A percentile compares a stretch with the other conserved stretches of the same genome.
phyloP scores from a whole-genome alignment of 2,797 vertebrate genomes.

The Amphiprion clarkii region DNA sequence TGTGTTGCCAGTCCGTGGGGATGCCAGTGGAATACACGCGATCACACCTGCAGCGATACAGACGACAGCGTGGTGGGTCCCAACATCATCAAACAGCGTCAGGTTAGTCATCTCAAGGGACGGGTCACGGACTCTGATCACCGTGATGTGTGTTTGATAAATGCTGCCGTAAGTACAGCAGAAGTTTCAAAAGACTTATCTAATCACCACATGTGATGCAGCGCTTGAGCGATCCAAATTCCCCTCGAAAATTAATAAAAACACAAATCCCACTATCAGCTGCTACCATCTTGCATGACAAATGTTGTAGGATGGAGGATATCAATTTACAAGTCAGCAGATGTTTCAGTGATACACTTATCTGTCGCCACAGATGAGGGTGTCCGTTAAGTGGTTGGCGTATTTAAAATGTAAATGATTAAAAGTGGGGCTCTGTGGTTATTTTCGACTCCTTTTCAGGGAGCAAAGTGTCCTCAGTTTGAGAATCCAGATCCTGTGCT shows the following conservation, averaged over 20 bases:
- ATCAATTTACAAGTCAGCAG: slow-evolving; percentile 77
- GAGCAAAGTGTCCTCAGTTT: slow-evolving; percentile 83
- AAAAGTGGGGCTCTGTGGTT: slow-evolving; percentile 42
- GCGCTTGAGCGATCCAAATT: slow-evolving; percentile 30
- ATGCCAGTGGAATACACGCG: slow-evolving; percentile 92
- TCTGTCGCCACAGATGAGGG: slow-evolving; percentile 63
- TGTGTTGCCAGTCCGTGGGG: slow-evolving; percentile 94
- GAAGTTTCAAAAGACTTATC: slow-evolving; percentile 37
- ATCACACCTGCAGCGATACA: slow-evolving; percentile 85
- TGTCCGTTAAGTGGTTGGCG: slow-evolving; percentile 63
- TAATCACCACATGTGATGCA: slow-evolving; percentile 30
- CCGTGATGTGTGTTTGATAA: background rate
- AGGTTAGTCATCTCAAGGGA: slow-evolving; percentile 80
- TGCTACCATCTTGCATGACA: slow-evolving; percentile 70
- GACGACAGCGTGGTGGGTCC: slow-evolving; percentile 75
- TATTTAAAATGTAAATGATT: slow-evolving; percentile 65
- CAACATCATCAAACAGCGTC: slow-evolving; percentile 88
- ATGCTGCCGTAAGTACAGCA: background rate
- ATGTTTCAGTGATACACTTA: slow-evolving; percentile 73
- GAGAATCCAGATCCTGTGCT: slow-evolving; percentile 85
- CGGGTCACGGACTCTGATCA: background rate
- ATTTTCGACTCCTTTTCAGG: slow-evolving; percentile 71
- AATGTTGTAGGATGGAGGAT: slow-evolving; percentile 61
- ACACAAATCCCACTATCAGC: slow-evolving; percentile 72
- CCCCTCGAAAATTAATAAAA: slow-evolving; percentile 60